phyloP scores from a whole-genome alignment of 2,888 invertebrate species.

The Seladonia tumulorum region DNA sequence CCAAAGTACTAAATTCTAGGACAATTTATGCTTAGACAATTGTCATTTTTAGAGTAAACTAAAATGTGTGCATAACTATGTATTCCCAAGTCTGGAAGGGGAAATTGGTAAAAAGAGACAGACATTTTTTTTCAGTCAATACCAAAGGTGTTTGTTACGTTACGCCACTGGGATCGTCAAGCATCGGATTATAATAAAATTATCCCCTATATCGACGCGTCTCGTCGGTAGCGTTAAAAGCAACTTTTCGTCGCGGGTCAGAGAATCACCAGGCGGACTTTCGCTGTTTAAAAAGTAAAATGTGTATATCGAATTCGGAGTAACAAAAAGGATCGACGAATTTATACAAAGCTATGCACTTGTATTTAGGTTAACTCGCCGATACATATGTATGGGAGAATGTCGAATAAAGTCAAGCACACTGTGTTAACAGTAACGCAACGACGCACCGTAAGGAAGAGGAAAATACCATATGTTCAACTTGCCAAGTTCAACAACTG shows the following conservation, averaged over 20 bases:
- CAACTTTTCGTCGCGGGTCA: conserved; percentile 55
- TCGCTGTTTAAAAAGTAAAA: conserved; percentile 76
- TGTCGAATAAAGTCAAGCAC: conserved; percentile 32
- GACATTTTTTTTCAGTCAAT: background rate
- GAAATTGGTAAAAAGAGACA: background rate
- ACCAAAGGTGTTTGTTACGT: conserved; percentile 13
- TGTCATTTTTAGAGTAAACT: too few relatives aligned
- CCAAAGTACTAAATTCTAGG: too few relatives aligned
- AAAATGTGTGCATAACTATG: background rate
- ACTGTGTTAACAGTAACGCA: background rate
- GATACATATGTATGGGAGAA: conserved; percentile 75
- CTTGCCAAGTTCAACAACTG: background rate
- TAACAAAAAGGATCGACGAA: conserved; percentile 62
- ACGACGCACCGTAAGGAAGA: background rate
- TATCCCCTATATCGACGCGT: conserved; percentile 48
- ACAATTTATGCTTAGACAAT: too few relatives aligned
- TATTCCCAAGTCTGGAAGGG: background rate
- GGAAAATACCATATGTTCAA: background rate
- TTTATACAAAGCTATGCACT: conserved; percentile 71
- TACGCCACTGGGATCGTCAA: conserved; percentile 42
- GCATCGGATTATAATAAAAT: conserved; percentile 57
- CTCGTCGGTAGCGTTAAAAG: conserved; percentile 29
- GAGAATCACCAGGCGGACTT: conserved; percentile 63
- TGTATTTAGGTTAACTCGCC: conserved; percentile 77
- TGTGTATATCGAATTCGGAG: conserved; percentile 62